phyloP scores from a whole-genome alignment of 2,797 vertebrate species.

The Anabacerthia variegaticeps region DNA sequence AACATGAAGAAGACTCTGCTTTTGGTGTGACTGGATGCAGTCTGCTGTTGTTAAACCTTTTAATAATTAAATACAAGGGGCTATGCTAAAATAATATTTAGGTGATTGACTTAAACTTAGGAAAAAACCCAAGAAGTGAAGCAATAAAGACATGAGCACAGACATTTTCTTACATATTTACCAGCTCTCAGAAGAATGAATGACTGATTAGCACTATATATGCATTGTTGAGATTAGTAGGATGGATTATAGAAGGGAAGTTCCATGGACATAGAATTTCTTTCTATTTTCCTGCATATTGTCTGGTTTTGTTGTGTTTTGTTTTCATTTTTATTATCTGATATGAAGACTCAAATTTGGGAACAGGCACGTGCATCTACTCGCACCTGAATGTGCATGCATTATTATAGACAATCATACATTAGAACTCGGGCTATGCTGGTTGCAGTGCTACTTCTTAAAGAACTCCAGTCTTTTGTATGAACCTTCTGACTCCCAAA shows the following conservation, averaged over 20 bases:
- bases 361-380: neutral
- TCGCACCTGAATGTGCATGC: rapidly evolving
- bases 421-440: rapidly evolving
- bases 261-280: neutral
- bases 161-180: neutral
- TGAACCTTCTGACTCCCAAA: neutral
- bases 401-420: neutral
- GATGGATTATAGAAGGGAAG: neutral
- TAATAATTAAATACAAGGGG: slow-evolving; percentile 68
- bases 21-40: neutral
- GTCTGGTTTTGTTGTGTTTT: neutral
- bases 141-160: neutral
- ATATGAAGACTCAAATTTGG: neutral
- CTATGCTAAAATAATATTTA: slow-evolving; percentile 35
- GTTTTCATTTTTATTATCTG: neutral
- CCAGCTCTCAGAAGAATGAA: neutral
- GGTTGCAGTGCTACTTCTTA: neutral
- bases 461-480: neutral
- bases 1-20: slow-evolving; percentile 36
- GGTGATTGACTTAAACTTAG: neutral
- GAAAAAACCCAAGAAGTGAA: neutral
- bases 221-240: neutral
- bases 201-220: neutral
- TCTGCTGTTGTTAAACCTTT: slow-evolving; percentile 65
- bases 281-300: neutral